Evolutionary conservation across 2,113 vertebrate species (phyloP).

Genomic region (Rynchops niger): DNA sequence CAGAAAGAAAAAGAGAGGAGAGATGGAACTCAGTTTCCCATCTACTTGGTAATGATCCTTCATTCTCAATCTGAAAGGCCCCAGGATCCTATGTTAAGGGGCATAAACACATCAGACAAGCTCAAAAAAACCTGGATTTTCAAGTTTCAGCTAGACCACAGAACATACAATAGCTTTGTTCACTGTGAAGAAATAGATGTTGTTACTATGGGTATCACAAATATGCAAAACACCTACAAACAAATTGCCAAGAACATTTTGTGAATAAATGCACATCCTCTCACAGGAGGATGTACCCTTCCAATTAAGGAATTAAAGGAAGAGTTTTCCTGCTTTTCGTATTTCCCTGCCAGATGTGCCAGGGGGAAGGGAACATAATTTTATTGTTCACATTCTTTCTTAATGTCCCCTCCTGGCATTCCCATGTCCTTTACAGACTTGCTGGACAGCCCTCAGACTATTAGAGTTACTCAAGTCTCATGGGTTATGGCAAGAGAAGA

Average conservation of each 20-base stretch:
- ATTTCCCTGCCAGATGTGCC: neutral
- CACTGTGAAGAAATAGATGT: neutral
- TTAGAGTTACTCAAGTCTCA: neutral
- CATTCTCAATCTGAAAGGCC: neutral
- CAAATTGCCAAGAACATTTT: neutral
- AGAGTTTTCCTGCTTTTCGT: neutral
- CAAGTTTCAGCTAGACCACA: neutral
- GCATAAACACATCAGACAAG: neutral
- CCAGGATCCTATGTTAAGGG: neutral
- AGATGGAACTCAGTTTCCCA: neutral
- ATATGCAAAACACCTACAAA: neutral
- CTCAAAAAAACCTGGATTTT: neutral
- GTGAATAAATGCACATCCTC: neutral
- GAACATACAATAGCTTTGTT: neutral
- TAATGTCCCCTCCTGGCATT: neutral
- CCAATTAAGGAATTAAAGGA: neutral
- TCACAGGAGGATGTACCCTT: neutral
- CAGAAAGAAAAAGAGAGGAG: neutral
- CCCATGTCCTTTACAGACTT: neutral
- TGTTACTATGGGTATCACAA: neutral
- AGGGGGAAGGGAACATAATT: fast-evolving
- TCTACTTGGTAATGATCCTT: neutral
- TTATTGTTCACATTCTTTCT: neutral
- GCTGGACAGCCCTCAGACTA: neutral
- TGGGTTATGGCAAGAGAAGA: neutral